Percentiles rank a stretch among this genome's conserved stretches.
Evolutionary conservation across 2,888 invertebrate genomes (phyloP).

Genomic region (Epiblema foenella): DNA sequence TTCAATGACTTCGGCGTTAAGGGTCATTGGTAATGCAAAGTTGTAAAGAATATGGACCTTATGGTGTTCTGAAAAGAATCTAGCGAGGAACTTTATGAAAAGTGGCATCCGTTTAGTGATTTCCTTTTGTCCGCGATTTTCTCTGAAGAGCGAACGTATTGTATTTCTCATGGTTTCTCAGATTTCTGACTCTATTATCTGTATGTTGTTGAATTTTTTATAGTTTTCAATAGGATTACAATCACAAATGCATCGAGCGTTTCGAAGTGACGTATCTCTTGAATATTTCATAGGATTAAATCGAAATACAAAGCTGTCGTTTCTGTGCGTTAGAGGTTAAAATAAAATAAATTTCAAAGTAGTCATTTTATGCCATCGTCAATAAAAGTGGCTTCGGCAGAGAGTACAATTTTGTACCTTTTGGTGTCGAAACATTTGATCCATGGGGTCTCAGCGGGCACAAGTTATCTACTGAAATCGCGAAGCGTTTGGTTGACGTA

Average conservation of each 20-base stretch:
- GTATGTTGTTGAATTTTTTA: not conserved
- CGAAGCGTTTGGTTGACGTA: too few relatives aligned
- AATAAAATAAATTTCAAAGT: too few relatives aligned
- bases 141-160: slow-evolving; percentile 1
- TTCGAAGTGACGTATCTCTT: slow-evolving; percentile 6
- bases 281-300: slow-evolving; percentile 13
- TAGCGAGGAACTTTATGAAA: slow-evolving; percentile 18
- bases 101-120: slow-evolving; percentile 25
- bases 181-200: not conserved
- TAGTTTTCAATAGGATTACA: slow-evolving; percentile 10
- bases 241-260: slow-evolving; percentile 11
- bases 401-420: too few relatives aligned
- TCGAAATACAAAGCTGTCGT: slow-evolving; percentile 21
- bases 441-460: too few relatives aligned
- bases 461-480: too few relatives aligned
- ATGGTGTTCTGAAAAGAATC: slow-evolving; percentile 11
- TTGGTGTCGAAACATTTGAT: too few relatives aligned
- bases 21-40: slow-evolving; percentile 5
- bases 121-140: slow-evolving; percentile 24
- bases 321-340: slow-evolving; percentile 32
- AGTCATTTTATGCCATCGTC: too few relatives aligned
- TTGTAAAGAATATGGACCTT: slow-evolving; percentile 14
- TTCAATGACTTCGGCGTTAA: slow-evolving; percentile 19
- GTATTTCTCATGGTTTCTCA: slow-evolving; percentile 4
- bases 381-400: too few relatives aligned